Evolutionary conservation across 1,140 invertebrate species (phyloP).

Genomic region (Triops longicaudatus): DNA sequence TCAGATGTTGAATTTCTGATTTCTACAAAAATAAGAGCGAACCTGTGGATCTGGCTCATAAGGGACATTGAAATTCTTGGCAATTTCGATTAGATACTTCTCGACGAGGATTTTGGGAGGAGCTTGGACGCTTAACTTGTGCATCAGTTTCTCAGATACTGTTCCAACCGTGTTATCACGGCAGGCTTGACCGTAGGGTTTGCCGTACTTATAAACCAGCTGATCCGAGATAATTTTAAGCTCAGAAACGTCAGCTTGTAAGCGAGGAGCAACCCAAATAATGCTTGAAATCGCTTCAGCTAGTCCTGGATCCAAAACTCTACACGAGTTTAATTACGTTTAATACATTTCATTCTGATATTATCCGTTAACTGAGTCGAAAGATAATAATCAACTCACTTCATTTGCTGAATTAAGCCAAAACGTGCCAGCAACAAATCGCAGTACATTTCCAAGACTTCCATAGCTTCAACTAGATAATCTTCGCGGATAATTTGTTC

Average conservation of each 20-base stretch:
- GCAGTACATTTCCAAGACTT: constrained; percentile 98
- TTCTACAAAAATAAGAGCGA: constrained; percentile 6
- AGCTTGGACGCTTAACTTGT: constrained; percentile 90
- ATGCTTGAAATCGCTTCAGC: constrained; percentile 92
- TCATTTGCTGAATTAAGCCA: constrained; percentile 94
- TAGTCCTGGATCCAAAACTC: constrained; percentile 85
- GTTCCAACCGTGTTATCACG: constrained; percentile 64
- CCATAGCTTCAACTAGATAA: constrained; percentile 98
- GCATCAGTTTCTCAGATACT: constrained; percentile 90
- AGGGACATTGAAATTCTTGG: constrained; percentile 83
- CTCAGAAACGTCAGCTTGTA: constrained; percentile 72
- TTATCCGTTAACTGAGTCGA: background rate
- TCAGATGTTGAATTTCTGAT: too few relatives aligned
- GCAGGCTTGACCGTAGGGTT: constrained; percentile 79
- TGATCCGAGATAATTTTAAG: constrained; percentile 88
- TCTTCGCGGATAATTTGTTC: constrained; percentile 98
- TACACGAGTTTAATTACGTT: constrained; percentile 34
- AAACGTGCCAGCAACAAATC: constrained; percentile 94
- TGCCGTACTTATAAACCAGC: constrained; percentile 86
- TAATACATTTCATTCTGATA: constrained; percentile 22
- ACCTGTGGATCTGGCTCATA: constrained; percentile 86
- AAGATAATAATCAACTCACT: constrained; percentile 48
- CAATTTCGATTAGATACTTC: constrained; percentile 92
- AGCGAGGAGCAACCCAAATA: constrained; percentile 89
- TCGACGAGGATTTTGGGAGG: constrained; percentile 94